Evolutionary conservation across 2,888 invertebrate genomes (phyloP), one percentile per base, ranked within the genome.

Genomic region (Eucriotettix oculatus): DNA sequence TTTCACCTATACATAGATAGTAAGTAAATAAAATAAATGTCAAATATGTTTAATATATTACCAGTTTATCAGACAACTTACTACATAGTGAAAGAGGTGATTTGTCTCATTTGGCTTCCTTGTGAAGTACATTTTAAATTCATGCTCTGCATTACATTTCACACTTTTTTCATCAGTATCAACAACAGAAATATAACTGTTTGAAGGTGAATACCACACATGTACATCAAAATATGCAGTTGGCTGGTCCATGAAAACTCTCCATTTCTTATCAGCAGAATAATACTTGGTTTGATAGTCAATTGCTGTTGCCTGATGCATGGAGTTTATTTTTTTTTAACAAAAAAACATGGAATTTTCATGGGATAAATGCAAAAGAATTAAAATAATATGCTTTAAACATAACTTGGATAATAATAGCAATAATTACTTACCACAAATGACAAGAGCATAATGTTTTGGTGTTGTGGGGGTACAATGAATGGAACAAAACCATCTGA

Each of bases 201-300:
- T 68, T 42, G 69, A 69, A 9, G 69, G 68, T 16, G 75, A 75
- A 66, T 68, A 71, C 66, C 74, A 69, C 59, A 72, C 69, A 52
- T 70, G 70, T 5, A 73, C 69, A 56, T 71, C 70, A 57, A 71
- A 70, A 58, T 69, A 70, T 3, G 70, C 70, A 14, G 72, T 70
- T 10, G 74, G 73, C 63, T 73, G 73, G 58, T 71, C 70, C 69
- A 73, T 72, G 52, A 72, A 70, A 3, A 73, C 71, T 66, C 70
- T 68, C 73, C 72, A 74, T 56, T 71, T 69, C 62, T 71, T 72
- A 53, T 73, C 72, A 3, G 73, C 72, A 1, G 72, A 71, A 60
- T 74, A 73, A 63, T 73, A 73, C 58, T 71, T 73, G 5, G 71
- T 73, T 0, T 71, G 71, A 64, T 73, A 72, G 53, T 71, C 69